phyloP scores from a whole-genome alignment of 2,797 vertebrate genomes.

The Acomys russatus region DNA sequence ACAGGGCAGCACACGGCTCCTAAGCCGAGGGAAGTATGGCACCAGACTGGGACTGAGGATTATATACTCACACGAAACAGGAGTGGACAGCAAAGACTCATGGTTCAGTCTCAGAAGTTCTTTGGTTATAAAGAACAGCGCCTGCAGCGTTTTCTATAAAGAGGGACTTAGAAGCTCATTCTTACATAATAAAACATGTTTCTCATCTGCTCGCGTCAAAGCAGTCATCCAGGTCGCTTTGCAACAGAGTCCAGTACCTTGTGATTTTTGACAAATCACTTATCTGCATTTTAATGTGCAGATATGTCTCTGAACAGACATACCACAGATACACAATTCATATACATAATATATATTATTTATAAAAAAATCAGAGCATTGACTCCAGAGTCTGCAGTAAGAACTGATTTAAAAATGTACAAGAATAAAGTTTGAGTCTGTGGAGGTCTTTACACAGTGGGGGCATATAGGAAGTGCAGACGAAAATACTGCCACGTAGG shows the following conservation, averaged over 20 bases:
- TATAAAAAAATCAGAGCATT: constrained; percentile 88
- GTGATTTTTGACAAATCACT: constrained; percentile 87
- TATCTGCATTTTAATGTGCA: constrained; percentile 91
- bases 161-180: constrained; percentile 92
- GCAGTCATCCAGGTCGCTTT: constrained; percentile 86
- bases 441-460: constrained; percentile 87
- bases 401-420: constrained; percentile 91
- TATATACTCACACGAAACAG: constrained; percentile 85
- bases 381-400: constrained; percentile 91
- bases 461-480: constrained; percentile 89
- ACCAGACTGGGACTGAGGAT: constrained; percentile 90
- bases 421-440: constrained; percentile 85
- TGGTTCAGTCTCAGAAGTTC: constrained; percentile 89
- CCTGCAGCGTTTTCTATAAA: constrained; percentile 84
- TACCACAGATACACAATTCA: constrained; percentile 88
- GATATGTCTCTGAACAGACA: constrained; percentile 87
- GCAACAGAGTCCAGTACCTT: constrained; percentile 90
- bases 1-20: constrained; percentile 87
- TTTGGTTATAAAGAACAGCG: constrained; percentile 98
- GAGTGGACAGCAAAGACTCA: constrained; percentile 85
- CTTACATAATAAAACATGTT: constrained; percentile 84
- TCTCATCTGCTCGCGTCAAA: constrained; percentile 86
- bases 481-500: constrained; percentile 88
- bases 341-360: constrained; percentile 89
- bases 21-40: constrained; percentile 90